Conservation (phyloP, 2,113 vertebrate genomes). For the Ochotona curzoniae region DNA sequence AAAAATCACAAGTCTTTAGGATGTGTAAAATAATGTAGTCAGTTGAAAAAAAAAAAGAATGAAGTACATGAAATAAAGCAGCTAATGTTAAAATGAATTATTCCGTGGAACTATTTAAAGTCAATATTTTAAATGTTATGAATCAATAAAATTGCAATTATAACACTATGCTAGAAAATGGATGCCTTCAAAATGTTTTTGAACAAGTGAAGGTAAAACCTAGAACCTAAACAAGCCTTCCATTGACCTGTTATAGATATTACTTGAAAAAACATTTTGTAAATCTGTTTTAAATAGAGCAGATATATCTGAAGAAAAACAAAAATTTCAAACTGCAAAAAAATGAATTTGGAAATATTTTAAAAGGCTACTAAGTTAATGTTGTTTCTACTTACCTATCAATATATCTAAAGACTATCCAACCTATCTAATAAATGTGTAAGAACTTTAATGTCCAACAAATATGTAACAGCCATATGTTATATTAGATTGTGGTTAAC, state of each 20-base stretch:
- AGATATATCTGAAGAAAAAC: conserved; percentile 84
- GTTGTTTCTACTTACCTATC: conserved; percentile 43
- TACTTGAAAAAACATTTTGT: conserved; percentile 82
- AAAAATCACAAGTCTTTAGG: not conserved
- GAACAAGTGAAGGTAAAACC: conserved; percentile 61
- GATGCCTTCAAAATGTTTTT: conserved; percentile 41
- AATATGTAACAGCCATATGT: conserved; percentile 44
- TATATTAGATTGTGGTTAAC: conserved; percentile 73
- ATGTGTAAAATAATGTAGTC: conserved; percentile 30
- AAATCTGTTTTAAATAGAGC: conserved; percentile 81
- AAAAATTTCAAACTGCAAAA: conserved; percentile 77
- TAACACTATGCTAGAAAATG: conserved; percentile 25
- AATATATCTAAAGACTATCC: conserved; percentile 63
- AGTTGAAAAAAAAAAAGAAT: not conserved
- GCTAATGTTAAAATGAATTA: not conserved
- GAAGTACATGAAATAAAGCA: conserved; percentile 49
- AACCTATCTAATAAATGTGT: conserved; percentile 46
- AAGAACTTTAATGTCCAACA: conserved; percentile 59
- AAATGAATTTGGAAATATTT: conserved; percentile 70
- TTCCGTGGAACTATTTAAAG: conserved; percentile 35
- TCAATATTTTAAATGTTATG: conserved; percentile 26
- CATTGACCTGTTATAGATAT: conserved; percentile 62
- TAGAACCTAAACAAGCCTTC: conserved; percentile 45
- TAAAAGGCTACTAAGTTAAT: conserved; percentile 68
- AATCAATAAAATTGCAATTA: conserved; percentile 23